Base-by-base conservation (phyloP, 1,140 invertebrate species). In the Drosophila serrata region DNA sequence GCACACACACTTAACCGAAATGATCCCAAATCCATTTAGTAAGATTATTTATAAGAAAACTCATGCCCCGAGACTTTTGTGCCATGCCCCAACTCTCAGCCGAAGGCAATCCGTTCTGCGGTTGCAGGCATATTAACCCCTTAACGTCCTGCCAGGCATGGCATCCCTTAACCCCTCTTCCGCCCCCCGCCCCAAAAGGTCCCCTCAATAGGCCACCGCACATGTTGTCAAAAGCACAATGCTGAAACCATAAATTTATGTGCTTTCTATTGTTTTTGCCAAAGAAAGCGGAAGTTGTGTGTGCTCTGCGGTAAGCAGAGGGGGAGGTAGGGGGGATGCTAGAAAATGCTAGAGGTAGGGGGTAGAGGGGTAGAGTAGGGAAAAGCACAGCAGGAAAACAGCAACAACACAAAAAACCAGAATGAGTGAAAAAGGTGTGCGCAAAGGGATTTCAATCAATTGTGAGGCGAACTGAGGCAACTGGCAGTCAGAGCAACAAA, bases 161-260 rank as follows among this genome's bases (percentile, higher is more conserved):
- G 39, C n/a, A 11, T 53, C 53, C 17, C 45, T 45, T 42, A 35
- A 42, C 40, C 39, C 6, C 31, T 27, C 15, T 7, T 7, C n/a
- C 13, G n/a, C 31, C 4, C 33, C 29, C 12, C 11, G 13, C 17
- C 27, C 33, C 31, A 56, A n/a, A 72, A 73, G 65, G 69, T 72
- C 62, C 65, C 70, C 51, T 55, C 70, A 74, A 51, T 63, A 75
- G 69, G 72, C 73, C 73, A 65, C 72, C 72, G 73, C 75, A 87
- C 82, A 86, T 84, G 80, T 74, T 88, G 85, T 90, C 85, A 88
- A 88, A 88, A 88, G 85, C 85, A 88, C 84, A 88, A 88, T 88
- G 84, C 84, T 90, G 80, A 90, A 88, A 88, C 84, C 84, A 88
- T 88, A 88, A 88, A 88, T 88, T 88, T 88, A 88, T 88, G 84